These are phyloP conservation scores for Megaceryle alcyon DNA, from an alignment of 2,797 vertebrate species.

Conservation along the genomic window DNA sequence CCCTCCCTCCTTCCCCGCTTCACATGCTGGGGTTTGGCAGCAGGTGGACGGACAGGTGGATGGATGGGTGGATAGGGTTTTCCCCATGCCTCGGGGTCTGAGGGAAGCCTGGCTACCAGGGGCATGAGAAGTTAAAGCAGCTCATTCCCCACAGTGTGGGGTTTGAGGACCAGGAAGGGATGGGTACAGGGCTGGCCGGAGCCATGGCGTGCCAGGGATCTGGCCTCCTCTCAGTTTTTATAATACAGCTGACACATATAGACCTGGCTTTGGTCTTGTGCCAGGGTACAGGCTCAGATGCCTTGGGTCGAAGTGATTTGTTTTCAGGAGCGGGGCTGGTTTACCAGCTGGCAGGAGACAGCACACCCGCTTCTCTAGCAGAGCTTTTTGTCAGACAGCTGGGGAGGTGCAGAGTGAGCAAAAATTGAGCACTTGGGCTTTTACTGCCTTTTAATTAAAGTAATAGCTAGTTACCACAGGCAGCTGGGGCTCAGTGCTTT, in stretches of 20 bases:
- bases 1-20: neutral
- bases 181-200: accelerated
- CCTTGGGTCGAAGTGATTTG: accelerated
- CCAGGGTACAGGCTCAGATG: neutral
- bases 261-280: neutral
- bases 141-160: accelerated
- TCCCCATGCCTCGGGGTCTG: accelerated
- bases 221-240: neutral
- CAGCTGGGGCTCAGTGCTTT: neutral
- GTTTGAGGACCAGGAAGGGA: neutral
- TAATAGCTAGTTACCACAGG: neutral
- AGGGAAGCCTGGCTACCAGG: neutral
- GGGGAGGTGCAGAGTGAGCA: neutral
- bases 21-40: accelerated
- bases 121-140: neutral
- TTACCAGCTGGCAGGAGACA: neutral
- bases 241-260: accelerated
- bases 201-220: accelerated
- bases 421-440: neutral
- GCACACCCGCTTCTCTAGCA: accelerated
- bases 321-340: neutral
- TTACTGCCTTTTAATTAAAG: neutral
- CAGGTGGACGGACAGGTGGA: neutral
- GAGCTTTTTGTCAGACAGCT: neutral
- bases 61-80: neutral